Conservation (phyloP, 2,888 invertebrate genomes). For the Sesia apiformis region DNA sequence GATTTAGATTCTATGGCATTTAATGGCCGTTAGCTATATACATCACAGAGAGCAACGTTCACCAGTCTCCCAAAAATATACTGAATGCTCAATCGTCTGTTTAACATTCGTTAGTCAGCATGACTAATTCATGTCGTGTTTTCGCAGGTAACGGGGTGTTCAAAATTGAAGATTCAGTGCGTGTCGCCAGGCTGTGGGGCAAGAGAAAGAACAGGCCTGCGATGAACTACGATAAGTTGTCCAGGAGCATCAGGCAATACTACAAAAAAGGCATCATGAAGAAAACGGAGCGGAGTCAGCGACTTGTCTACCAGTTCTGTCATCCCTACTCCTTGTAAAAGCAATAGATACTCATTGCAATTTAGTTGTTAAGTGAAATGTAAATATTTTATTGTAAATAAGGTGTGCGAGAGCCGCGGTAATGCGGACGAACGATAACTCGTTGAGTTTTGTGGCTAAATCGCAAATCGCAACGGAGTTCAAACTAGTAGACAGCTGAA, state of each 20-base stretch:
- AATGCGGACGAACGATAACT: constrained; percentile 58
- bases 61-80: not conserved
- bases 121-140: constrained; percentile 48
- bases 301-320: constrained; percentile 99
- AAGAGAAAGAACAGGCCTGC: constrained; percentile 97
- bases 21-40: not conserved
- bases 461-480: constrained; percentile 50
- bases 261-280: constrained; percentile 99
- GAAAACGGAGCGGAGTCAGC: constrained; percentile 97
- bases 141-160: constrained; percentile 88
- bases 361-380: constrained; percentile 19
- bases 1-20: not conserved
- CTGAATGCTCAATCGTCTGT: constrained; percentile 1
- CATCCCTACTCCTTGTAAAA: constrained; percentile 91
- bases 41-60: not conserved
- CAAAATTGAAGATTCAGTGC: constrained; percentile 98
- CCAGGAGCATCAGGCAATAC: constrained; percentile 97
- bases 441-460: constrained; percentile 41
- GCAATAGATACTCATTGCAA: constrained; percentile 14
- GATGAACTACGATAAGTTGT: constrained; percentile 99
- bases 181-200: constrained; percentile 98
- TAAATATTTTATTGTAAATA: constrained; percentile 27
- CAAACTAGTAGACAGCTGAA: constrained; percentile 34
- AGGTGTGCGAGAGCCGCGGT: constrained; percentile 54
- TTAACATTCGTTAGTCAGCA: constrained; percentile 13